Evolutionary conservation across 2,113 vertebrate genomes (phyloP).

Genomic region (Engystomops pustulosus): DNA sequence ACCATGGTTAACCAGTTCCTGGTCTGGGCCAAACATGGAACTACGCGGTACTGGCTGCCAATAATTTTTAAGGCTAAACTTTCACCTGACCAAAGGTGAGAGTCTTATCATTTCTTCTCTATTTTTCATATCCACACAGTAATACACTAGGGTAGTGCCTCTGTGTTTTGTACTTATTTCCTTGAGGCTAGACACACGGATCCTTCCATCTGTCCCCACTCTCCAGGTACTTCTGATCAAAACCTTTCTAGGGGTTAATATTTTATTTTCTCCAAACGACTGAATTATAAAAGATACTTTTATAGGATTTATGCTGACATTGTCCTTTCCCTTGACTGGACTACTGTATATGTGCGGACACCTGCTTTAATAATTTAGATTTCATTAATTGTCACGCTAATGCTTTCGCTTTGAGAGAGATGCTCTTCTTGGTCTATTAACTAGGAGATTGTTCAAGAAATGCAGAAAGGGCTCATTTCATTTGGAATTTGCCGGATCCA

Average conservation of each 20-base stretch:
- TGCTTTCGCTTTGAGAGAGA: conserved; percentile 37
- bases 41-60: too few species aligned
- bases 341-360: conserved; percentile 42
- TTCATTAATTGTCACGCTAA: conserved; percentile 43
- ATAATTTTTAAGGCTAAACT: too few species aligned
- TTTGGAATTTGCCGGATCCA: conserved; percentile 13
- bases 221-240: too few species aligned
- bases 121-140: too few species aligned
- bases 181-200: too few species aligned
- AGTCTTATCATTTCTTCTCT: too few species aligned
- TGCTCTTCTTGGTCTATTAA: conserved; percentile 45
- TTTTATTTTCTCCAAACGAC: neutral
- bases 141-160: too few species aligned
- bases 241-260: neutral
- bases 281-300: neutral
- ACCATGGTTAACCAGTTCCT: too few species aligned
- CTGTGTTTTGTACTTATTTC: too few species aligned
- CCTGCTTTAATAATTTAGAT: conserved; percentile 34
- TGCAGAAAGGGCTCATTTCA: conserved; percentile 42
- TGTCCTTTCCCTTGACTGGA: conserved; percentile 38
- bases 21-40: too few species aligned
- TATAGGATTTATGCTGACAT: neutral
- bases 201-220: too few species aligned
- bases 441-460: conserved; percentile 14
- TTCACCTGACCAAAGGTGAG: too few species aligned